These are phyloP conservation scores for Oreotragus oreotragus DNA, from an alignment of 2,113 vertebrate genomes.

Conservation along the genomic window DNA sequence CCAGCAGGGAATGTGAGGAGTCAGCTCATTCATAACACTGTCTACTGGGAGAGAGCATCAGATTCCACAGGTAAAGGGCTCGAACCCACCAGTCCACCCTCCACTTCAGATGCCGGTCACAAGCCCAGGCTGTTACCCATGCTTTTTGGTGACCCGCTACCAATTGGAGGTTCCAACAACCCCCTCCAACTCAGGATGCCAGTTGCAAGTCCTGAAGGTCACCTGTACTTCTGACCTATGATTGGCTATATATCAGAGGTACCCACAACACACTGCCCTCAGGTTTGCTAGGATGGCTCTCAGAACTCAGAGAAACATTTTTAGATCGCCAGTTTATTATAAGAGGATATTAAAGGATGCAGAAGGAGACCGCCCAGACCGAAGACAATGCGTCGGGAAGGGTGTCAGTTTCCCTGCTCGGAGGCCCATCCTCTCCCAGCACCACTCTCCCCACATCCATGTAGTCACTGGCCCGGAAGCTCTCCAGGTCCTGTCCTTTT, in stretches of 20 bases:
- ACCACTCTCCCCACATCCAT: background rate
- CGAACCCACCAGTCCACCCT: background rate
- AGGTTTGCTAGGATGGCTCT: background rate
- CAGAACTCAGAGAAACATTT: background rate
- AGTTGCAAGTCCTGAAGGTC: background rate
- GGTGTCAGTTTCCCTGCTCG: background rate
- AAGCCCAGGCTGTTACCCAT: background rate
- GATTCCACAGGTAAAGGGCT: background rate
- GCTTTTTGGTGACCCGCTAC: background rate
- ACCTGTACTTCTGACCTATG: background rate
- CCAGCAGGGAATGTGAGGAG: background rate
- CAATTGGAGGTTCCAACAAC: background rate
- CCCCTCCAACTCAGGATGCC: background rate
- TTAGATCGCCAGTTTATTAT: background rate
- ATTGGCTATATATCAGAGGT: background rate
- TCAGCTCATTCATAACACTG: background rate
- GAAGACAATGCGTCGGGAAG: background rate
- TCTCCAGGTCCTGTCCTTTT: background rate
- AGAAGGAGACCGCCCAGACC: background rate
- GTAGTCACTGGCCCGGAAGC: background rate
- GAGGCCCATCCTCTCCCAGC: background rate
- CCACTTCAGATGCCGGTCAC: background rate
- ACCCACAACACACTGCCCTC: background rate
- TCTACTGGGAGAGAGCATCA: background rate
- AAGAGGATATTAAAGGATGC: background rate